Conservation (phyloP, 1,140 invertebrate species). For the Trinorchestia longiramus region DNA sequence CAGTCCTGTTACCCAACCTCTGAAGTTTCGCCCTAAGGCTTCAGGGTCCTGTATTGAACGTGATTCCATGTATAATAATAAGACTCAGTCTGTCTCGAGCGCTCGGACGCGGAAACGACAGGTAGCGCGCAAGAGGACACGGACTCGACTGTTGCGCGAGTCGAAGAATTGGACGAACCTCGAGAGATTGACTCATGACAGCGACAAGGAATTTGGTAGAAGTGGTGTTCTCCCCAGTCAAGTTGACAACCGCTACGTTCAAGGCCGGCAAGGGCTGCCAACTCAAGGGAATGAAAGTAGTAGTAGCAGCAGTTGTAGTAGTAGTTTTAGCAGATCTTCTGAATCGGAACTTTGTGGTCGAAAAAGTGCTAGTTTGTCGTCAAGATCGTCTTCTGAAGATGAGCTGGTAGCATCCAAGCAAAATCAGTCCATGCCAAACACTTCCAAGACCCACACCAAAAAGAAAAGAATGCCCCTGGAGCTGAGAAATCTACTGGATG, state of each 20-base stretch:
- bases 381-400: too few species aligned
- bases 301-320: not conserved
- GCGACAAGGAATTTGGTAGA: not conserved
- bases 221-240: too few species aligned
- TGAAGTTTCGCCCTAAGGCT: not conserved
- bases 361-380: too few species aligned
- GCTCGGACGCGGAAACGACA: not conserved
- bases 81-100: not conserved
- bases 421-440: too few species aligned
- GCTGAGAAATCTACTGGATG: not conserved
- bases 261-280: not conserved
- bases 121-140: not conserved
- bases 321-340: not conserved
- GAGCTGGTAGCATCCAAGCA: not conserved
- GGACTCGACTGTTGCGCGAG: not conserved
- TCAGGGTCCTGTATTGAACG: not conserved
- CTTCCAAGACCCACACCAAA: not conserved
- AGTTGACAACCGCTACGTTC: too few species aligned
- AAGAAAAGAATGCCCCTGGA: not conserved
- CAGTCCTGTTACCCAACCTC: too few species aligned
- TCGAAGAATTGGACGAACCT: not conserved
- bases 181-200: not conserved
- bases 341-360: not conserved
- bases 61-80: not conserved
- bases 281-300: not conserved